phyloP scores from a whole-genome alignment of 1,140 invertebrate species.

The Acyrthosiphon pisum region DNA sequence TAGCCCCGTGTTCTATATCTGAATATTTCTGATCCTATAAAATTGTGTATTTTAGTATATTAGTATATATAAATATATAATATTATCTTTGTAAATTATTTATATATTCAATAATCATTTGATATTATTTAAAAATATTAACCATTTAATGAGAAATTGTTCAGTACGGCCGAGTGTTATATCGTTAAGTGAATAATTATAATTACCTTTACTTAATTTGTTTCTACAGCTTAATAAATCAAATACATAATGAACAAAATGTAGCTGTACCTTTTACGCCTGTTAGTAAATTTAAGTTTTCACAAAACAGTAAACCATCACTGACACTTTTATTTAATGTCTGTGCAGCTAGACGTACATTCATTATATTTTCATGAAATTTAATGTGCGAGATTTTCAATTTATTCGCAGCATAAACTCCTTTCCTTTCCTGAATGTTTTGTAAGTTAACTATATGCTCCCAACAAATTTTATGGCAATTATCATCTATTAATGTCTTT shows the following conservation, averaged over 20 bases:
- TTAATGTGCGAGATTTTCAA: not conserved
- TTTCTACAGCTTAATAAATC: not conserved
- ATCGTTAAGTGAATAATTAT: not conserved
- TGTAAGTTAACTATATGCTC: not conserved
- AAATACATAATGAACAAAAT: too few relatives aligned
- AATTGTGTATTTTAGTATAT: too few relatives aligned
- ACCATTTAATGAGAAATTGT: too few relatives aligned
- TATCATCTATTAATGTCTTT: not conserved
- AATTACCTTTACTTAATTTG: not conserved
- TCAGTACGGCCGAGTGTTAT: not conserved
- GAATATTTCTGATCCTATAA: too few relatives aligned
- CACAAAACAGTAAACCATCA: constrained; percentile 1
- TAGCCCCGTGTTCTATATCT: too few relatives aligned
- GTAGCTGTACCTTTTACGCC: too few relatives aligned
- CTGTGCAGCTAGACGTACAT: constrained; percentile 16
- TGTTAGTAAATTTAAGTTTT: not conserved
- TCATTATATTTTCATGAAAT: constrained; percentile 12
- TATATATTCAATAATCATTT: too few relatives aligned
- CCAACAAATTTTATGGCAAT: not conserved
- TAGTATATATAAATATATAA: too few relatives aligned
- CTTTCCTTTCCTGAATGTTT: not conserved
- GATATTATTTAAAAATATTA: too few relatives aligned
- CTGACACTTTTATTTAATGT: constrained; percentile 5
- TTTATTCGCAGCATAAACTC: not conserved
- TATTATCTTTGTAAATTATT: too few relatives aligned